Base-by-base conservation (phyloP, 2,113 vertebrate genomes). In the Malurus alboscapulatus region DNA sequence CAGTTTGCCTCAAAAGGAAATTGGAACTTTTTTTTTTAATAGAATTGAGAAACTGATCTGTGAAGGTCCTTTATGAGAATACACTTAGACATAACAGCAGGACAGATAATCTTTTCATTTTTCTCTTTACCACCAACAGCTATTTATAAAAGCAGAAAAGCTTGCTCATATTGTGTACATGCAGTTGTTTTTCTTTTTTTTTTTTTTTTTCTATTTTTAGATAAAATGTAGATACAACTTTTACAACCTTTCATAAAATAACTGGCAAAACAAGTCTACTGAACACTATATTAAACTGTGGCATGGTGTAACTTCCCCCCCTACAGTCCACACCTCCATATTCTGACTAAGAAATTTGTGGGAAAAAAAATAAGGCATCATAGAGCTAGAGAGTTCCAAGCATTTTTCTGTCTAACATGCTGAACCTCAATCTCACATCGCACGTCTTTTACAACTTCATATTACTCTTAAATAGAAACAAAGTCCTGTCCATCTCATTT, bases 61-160 rank as follows among this genome's bases (percentile, higher is more conserved):
- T 88, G 44, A 67, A 63, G 19, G 53, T 32, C 18, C 34, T 75
- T 90, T 75, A 75, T 63, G 38, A 79, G 34, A 92, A 67, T 38
- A 71, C 40, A 69, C 10, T 84, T 59, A 84, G 24, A 92, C 42
- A 54, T 75, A 79, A 54, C 50, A 85, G 44, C 17, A 75, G 40
- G 79, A 92, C 48, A 90, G 86, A 67, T 76, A 76, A 83, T 59
- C 4, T 88, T 95, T 92, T 86, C 36, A 59, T 57, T 76, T 68
- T 88, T 94, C 84, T 17, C 21, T 88, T 92, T 90, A 63, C 19
- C 21, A 10, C 20, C 44, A 76, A 38, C 4, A 79, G 71, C 25
- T 72, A 83, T 85, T 83, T 75, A 79, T 50, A 92, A 87, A 79
- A 72, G 10, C 32, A 90, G 79, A 92, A 86, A 79, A 7, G 3